phyloP scores from a whole-genome alignment of 2,888 invertebrate species.

The Troides oblongomaculatus region DNA sequence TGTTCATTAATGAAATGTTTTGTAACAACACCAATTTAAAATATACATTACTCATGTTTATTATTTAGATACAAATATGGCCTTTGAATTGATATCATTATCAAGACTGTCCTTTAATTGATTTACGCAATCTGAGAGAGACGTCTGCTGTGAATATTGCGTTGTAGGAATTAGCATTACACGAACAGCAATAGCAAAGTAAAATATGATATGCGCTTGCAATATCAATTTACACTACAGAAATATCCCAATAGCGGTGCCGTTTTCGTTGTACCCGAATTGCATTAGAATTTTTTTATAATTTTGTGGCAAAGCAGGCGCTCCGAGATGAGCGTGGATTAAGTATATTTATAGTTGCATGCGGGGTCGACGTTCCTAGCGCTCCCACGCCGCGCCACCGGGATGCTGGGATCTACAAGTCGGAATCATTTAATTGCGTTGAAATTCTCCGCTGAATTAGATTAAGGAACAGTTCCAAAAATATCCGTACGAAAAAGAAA shows the following conservation, averaged over 20 bases:
- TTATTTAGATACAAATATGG: not conserved
- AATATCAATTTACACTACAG: conserved; percentile 17
- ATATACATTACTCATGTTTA: not conserved
- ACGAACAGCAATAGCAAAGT: conserved; percentile 1
- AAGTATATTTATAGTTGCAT: conserved; percentile 65
- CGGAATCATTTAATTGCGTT: conserved; percentile 29
- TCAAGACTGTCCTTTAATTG: not conserved
- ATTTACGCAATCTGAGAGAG: not conserved
- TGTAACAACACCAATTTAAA: no score
- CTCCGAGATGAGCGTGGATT: conserved; percentile 25
- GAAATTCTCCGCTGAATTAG: conserved; percentile 24
- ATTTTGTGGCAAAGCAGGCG: conserved; percentile 23
- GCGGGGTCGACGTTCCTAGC: conserved; percentile 68
- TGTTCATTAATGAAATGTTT: no score
- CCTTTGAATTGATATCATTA: not conserved
- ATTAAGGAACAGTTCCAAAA: conserved; percentile 21
- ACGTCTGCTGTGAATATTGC: not conserved
- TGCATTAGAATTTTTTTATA: conserved; percentile 20
- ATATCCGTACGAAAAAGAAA: conserved; percentile 16
- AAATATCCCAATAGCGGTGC: conserved; percentile 3
- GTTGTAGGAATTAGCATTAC: not conserved
- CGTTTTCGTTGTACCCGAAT: conserved; percentile 1
- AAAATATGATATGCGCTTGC: conserved; percentile 7
- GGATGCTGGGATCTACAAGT: conserved; percentile 24
- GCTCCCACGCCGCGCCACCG: conserved; percentile 58